phyloP scores from a whole-genome alignment of 1,140 invertebrate species.

The Drosophila miranda region DNA sequence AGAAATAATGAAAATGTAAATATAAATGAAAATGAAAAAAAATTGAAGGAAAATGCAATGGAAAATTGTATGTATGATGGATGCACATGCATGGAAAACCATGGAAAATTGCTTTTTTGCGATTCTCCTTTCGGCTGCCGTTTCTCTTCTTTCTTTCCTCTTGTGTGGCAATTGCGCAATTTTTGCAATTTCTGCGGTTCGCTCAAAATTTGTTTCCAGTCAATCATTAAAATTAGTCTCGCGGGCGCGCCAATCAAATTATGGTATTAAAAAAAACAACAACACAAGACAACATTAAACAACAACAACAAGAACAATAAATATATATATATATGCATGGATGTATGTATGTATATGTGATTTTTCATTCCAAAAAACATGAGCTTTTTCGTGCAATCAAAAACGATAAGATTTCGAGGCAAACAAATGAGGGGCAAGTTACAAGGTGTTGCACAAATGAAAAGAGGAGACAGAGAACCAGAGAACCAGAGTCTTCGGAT shows the following conservation, averaged over 20 bases:
- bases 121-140: conserved; percentile 39
- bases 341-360: conserved; percentile 12
- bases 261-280: conserved; percentile 13
- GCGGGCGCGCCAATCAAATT: conserved; percentile 27
- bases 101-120: conserved; percentile 34
- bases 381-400: conserved; percentile 45
- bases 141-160: neutral
- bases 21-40: conserved; percentile 34
- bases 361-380: conserved; percentile 41
- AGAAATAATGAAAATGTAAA: conserved; percentile 28
- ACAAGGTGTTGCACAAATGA: too few relatives aligned
- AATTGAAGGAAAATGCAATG: conserved; percentile 18
- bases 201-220: conserved; percentile 37
- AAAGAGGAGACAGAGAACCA: too few relatives aligned
- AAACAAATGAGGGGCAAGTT: neutral
- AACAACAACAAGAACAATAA: conserved; percentile 46
- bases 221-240: conserved; percentile 41
- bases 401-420: conserved; percentile 15
- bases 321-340: conserved; percentile 52
- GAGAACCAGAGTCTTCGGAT: too few relatives aligned
- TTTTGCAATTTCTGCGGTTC: conserved; percentile 31
- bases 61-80: too few relatives aligned
- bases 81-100: conserved; percentile 35
- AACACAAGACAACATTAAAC: conserved; percentile 52
- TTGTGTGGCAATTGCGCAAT: conserved; percentile 42